Conservation (phyloP, 2,888 invertebrate species). For the Thymelicus acteon region DNA sequence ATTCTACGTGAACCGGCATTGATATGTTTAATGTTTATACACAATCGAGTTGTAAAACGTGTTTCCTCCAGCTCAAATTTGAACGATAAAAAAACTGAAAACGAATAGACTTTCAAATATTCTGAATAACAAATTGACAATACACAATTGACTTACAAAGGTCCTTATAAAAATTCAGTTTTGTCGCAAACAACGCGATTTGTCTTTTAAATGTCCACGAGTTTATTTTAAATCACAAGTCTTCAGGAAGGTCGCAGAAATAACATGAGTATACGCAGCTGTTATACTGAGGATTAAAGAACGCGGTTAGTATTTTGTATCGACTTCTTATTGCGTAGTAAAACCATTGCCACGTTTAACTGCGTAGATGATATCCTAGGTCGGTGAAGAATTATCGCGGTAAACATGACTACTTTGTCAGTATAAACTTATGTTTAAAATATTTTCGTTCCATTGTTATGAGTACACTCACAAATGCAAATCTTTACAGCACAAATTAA, state of each 20-base stretch:
- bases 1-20: conserved; percentile 10
- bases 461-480: too few relatives aligned
- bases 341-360: conserved; percentile 42
- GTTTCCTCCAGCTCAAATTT: neutral
- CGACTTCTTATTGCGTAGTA: conserved; percentile 43
- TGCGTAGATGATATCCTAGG: conserved; percentile 53
- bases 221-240: neutral
- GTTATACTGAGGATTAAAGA: too few relatives aligned
- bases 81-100: neutral
- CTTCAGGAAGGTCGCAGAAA: neutral
- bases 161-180: neutral
- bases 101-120: neutral
- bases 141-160: neutral
- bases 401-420: neutral
- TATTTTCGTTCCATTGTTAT: too few relatives aligned
- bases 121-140: neutral
- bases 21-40: conserved; percentile 2
- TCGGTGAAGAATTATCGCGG: conserved; percentile 40
- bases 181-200: neutral
- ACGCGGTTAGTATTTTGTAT: conserved; percentile 18
- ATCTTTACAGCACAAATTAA: too few relatives aligned
- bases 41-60: conserved; percentile 5
- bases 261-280: too few relatives aligned
- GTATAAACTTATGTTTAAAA: too few relatives aligned
- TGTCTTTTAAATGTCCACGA: too few relatives aligned